Evolutionary conservation across 2,888 invertebrate genomes (phyloP), one percentile per base, ranked within the genome.

Genomic region (Sylvicola fuscatus): DNA sequence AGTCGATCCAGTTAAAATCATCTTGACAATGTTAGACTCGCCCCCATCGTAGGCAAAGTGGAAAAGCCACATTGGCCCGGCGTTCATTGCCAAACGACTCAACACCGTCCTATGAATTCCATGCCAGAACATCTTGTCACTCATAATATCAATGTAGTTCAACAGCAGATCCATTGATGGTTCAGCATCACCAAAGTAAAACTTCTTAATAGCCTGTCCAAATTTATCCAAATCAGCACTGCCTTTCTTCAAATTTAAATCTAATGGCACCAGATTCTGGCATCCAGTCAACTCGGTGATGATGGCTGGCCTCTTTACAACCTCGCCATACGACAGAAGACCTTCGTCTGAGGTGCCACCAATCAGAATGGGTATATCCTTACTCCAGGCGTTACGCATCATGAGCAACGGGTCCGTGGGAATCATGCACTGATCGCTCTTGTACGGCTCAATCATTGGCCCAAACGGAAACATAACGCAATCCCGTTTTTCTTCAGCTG

Each of bases 281-380:
- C n/a, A 29, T 13, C 14, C 29, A 29, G 4, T 13, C 5, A 29
- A n/a, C n/a, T 13, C 12, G 4, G n/a, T 7, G 29, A 29, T 4
- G 11, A 29, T 13, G 5, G 6, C 12, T 4, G 29, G 29, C 14
- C n/a, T 29, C 29, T 29, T 29, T n/a, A 29, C 14, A 13, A 29
- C 6, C 4, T 54, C 51, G 44, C 51, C 46, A 46, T 52, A 49
- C 35, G 53, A 27, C 2, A 58, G 46, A 11, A 58, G 36, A 6
- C 59, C 58, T 42, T 58, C 58, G 27, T 52, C 52, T 27, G 57
- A 53, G 26, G 49, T 51, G 13, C 50, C 53, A 1, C 58, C 57
- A 14, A 55, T 42, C 37, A 58, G 46, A 16, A 56, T 42, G 10
- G 58, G 57, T 34, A 58, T 47, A 14, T 39, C 33, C 33, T 49